phyloP scores from a whole-genome alignment of 2,888 invertebrate species.

The Cerastoderma edule region DNA sequence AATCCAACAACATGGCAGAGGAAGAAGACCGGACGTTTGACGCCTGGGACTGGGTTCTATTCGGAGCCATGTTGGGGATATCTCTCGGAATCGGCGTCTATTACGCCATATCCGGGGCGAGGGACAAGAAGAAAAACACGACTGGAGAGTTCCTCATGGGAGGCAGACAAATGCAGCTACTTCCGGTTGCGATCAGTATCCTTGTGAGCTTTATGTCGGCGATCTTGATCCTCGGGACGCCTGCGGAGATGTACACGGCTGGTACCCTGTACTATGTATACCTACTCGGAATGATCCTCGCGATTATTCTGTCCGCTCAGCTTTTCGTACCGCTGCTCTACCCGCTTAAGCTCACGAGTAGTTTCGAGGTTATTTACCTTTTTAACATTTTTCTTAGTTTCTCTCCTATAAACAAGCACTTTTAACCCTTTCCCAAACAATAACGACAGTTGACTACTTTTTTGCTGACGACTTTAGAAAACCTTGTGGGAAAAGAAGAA shows the following conservation, averaged over 20 bases:
- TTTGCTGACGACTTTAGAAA: no score
- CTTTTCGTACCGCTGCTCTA: conserved; percentile 72
- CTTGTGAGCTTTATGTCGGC: conserved; percentile 81
- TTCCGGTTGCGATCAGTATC: conserved; percentile 78
- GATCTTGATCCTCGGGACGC: conserved; percentile 79
- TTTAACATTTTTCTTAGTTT: no score
- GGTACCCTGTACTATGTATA: conserved; percentile 74
- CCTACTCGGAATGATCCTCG: conserved; percentile 62
- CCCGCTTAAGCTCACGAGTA: conserved; percentile 71
- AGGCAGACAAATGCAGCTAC: conserved; percentile 72
- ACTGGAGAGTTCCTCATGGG: conserved; percentile 77
- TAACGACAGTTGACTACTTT: no score
- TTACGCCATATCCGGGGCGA: conserved; percentile 62
- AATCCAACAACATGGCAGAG: conserved; percentile 47
- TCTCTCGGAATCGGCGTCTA: conserved; percentile 77
- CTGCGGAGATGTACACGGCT: conserved; percentile 78
- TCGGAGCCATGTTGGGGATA: conserved; percentile 67
- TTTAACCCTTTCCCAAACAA: no score
- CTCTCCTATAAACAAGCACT: no score
- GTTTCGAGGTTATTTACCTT: conserved; percentile 76
- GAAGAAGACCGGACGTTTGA: conserved; percentile 51
- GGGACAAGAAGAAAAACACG: conserved; percentile 63
- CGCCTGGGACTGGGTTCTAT: conserved; percentile 75
- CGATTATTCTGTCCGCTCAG: conserved; percentile 62
- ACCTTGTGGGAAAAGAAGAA: no score